Percentiles rank a stretch among this genome's conserved stretches.
Evolutionary conservation across 2,888 invertebrate species (phyloP).

Genomic region (Rhingia campestris): DNA sequence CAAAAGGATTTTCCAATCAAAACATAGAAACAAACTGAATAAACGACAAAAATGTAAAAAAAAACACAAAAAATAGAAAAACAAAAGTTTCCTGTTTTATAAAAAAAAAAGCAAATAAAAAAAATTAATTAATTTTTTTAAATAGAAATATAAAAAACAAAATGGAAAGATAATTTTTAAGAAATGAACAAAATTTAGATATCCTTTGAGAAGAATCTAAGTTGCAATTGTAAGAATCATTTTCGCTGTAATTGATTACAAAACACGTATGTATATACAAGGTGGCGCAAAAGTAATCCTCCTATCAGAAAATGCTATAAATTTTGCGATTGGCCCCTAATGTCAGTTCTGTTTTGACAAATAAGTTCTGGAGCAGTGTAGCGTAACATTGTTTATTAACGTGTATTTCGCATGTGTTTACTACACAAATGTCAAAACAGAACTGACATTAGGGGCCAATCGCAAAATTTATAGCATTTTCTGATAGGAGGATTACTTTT

Average conservation of each 20-base stretch:
- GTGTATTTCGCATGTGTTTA: too few species aligned
- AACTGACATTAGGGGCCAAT: too few species aligned
- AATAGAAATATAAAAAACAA: conserved; percentile 40
- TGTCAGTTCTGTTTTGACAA: too few species aligned
- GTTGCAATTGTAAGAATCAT: conserved; percentile 39
- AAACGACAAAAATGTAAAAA: conserved; percentile 1
- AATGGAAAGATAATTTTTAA: conserved; percentile 41
- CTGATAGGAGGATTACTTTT: too few species aligned
- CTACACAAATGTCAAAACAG: too few species aligned
- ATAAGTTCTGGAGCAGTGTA: too few species aligned
- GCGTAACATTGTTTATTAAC: too few species aligned
- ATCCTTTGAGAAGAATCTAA: conserved; percentile 35
- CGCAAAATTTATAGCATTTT: too few species aligned
- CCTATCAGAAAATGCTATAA: too few species aligned
- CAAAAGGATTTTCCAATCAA: conserved; percentile 45
- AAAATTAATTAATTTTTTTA: conserved; percentile 34
- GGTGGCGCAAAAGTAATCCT: too few species aligned
- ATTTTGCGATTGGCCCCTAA: too few species aligned
- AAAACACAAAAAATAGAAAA: conserved; percentile 15
- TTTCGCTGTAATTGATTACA: conserved; percentile 35
- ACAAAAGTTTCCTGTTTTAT: conserved; percentile 61
- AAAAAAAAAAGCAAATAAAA: conserved; percentile 33
- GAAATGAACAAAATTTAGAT: conserved; percentile 57
- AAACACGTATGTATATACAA: not conserved
- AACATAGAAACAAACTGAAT: conserved; percentile 32